Conservation (phyloP, 2,113 vertebrate species). For the Thinocorus orbignyianus region DNA sequence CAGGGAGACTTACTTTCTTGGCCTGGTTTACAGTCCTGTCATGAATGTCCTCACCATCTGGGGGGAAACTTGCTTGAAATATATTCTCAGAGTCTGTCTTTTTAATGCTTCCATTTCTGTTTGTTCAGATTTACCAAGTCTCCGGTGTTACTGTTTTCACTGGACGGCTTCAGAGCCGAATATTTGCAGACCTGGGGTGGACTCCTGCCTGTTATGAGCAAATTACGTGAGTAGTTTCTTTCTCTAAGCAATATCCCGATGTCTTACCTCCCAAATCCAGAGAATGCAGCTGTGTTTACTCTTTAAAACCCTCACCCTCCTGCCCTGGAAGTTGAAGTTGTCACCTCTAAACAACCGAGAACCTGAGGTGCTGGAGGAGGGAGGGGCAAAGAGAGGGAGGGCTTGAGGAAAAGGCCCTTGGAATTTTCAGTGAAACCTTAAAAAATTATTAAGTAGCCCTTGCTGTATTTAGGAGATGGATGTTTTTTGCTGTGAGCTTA, state of each 20-base stretch:
- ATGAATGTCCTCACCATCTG: background rate
- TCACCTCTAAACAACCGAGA: background rate
- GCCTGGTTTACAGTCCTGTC: background rate
- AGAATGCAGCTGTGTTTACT: background rate
- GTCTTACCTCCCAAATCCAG: background rate
- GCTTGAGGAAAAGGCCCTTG: background rate
- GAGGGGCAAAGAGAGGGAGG: background rate
- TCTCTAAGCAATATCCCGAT: background rate
- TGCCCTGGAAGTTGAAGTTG: background rate
- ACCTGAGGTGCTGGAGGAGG: background rate
- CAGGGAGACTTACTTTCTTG: background rate
- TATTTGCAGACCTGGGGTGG: conserved; percentile 86
- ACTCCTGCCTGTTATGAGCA: conserved; percentile 87
- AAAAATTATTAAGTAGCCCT: background rate
- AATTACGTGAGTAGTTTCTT: conserved; percentile 86
- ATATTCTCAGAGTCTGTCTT: background rate
- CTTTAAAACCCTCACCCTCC: background rate
- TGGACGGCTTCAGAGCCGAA: conserved; percentile 93
- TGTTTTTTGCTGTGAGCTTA: background rate
- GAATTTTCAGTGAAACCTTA: background rate
- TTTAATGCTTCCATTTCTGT: conserved; percentile 48
- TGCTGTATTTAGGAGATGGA: background rate
- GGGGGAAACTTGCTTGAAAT: background rate
- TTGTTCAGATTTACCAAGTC: conserved; percentile 84
- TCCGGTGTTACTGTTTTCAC: conserved; percentile 89